Evolutionary conservation across 2,797 vertebrate species (phyloP), one percentile per base, ranked within the genome.

Genomic region (Xiphophorus birchmanni): DNA sequence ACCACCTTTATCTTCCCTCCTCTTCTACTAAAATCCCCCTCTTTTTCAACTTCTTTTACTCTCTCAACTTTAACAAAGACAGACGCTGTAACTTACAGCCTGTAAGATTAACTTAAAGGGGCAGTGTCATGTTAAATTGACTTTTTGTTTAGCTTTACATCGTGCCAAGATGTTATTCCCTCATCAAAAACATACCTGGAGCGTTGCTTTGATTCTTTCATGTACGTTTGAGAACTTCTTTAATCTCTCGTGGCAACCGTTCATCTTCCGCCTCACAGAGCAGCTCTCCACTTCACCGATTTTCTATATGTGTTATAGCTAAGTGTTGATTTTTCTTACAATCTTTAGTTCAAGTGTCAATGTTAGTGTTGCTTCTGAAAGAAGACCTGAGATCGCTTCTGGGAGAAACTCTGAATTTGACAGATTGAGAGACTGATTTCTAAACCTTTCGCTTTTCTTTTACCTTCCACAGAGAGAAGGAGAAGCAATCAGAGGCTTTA

Each of bases 401-500:
- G 54, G 54, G 13, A 58, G 54, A 29, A 58, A 58, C 1, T 1
- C 3, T n/a, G 26, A 56, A 12, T 56, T 56, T 56, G 54, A n/a
- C 26, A 56, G 10, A n/a, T 56, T 56, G 26, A n/a, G 54, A 56
- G 23, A n/a, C 26, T 56, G 3, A 56, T n/a, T 56, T 56, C 54
- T 56, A 56, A 56, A n/a, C 54, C 1, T 56, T 58, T 29, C 56
- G 0, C 54, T 29, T 78, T 86, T 83, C 42, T 48, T 76, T 50
- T 13, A 10, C 44, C 45, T 60, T 13, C 72, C 29, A 40, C n/a
- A 75, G 71, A 84, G 60, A 78, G 23, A 79, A 54, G 73, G 37
- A 50, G 1, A 54, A 47, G 23, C 73, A 52, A 69, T 83, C 17
- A 21, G 29, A 8, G 23, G 44, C 75, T 84, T 87, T 82, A 54